Evolutionary conservation across 2,888 invertebrate species (phyloP).

Genomic region (Yponomeuta plumbellus): DNA sequence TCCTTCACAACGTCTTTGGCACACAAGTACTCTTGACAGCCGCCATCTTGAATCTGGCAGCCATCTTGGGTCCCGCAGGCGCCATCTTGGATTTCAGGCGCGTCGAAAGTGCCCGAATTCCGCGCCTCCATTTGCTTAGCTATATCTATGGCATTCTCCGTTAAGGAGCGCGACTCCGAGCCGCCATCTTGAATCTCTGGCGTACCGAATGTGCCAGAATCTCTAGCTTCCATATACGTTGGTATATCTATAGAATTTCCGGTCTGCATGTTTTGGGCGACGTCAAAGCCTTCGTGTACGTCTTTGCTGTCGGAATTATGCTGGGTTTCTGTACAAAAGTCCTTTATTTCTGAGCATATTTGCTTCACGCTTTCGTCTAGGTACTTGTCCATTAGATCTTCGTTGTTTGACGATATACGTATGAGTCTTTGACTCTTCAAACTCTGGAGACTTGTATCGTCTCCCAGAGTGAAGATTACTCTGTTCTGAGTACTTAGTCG

Average conservation of each 20-base stretch:
- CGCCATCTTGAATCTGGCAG: conserved; percentile 23
- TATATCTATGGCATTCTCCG: neutral
- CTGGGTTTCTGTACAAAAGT: conserved; percentile 39
- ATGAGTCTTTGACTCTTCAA: conserved; percentile 43
- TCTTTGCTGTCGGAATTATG: conserved; percentile 22
- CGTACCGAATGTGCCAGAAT: neutral
- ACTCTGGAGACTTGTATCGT: conserved; percentile 33
- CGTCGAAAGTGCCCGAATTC: neutral
- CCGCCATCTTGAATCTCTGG: conserved; percentile 7
- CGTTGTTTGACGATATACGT: conserved; percentile 58
- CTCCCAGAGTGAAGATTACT: conserved; percentile 61
- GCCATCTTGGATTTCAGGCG: neutral
- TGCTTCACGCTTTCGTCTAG: conserved; percentile 49
- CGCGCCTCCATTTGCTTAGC: neutral
- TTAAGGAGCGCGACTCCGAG: neutral
- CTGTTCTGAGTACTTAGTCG: conserved; percentile 30
- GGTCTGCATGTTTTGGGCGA: conserved; percentile 38
- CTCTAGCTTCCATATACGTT: conserved; percentile 32
- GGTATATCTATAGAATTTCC: conserved; percentile 33
- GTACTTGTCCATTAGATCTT: conserved; percentile 37
- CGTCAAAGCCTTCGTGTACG: conserved; percentile 42
- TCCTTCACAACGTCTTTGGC: conserved; percentile 47
- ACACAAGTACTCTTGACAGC: conserved; percentile 43
- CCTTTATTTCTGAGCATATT: conserved; percentile 58
- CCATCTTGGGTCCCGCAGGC: neutral